Evolutionary conservation across 2,113 vertebrate species (phyloP), one percentile per base, ranked within the genome.

Genomic region (Hemibates koningsi): DNA sequence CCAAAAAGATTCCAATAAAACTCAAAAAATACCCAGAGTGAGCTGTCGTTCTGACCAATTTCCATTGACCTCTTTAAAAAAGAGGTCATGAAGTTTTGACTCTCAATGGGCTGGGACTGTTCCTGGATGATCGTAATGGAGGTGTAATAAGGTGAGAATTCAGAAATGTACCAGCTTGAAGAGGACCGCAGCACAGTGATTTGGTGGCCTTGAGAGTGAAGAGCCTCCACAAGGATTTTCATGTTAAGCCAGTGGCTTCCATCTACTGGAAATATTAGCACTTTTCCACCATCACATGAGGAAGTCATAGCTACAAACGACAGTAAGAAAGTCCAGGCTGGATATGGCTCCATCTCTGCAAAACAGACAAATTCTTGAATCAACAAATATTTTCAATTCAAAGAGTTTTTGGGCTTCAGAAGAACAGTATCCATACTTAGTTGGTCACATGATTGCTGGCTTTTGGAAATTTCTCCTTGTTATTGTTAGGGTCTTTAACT

Each of bases 181-280:
- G 87, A 90, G 41, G 92, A 86, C 7, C 92, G 94, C 5, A 95
- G 9, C 1, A 95, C 91, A 0, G 93, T 94, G 53, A 95, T 52
- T 21, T 95, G 14, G 57, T 95, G 94, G 9, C 94, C 94, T 38
- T 9, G 83, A 13, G 90, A 81, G 24, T 94, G 89, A 27, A 94
- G 94, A 1, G 19, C 86, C 59, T 94, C 89, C 61, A 94, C 84
- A 19, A 95, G 57, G 68, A 94, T 80, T n/a, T 89, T 90, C 94
- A 95, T 95, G 90, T 94, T 94, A 8, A 95, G 53, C 94, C 94
- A 95, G 81, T 94, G 94, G 66, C 94, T 95, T 9, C 94, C 94
- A 27, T 95, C 93, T 1, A 81, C 2, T 2, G 93, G 93, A 48
- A 81, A 93, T 19, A 95, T 90, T 32, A 95, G 41, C 6, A 95